Evolutionary conservation across 2,888 invertebrate species (phyloP), one percentile per base, ranked within the genome.

Genomic region (Drosophila mettleri): DNA sequence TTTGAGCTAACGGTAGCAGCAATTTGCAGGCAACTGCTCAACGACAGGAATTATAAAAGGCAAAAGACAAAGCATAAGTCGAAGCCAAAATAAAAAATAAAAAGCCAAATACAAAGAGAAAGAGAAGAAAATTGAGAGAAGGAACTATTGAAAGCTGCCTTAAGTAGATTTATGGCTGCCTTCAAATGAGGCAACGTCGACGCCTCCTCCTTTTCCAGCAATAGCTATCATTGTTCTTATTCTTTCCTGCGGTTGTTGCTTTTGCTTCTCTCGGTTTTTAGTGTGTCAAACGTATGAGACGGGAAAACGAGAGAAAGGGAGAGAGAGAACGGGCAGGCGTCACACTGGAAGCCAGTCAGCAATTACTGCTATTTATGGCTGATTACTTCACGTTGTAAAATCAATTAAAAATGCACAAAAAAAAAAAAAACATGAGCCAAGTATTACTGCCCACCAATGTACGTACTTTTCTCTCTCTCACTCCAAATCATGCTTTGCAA

Each of bases 341-440:
- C 48, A 55, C 69, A 39, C 31, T 64, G 57, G 33, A 63, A 72
- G 72, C 61, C 69, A 54, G 70, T 53, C 65, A 57, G 88, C 84
- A 85, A 85, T 85, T 85, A 88, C 81, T 72, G 85, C 86, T 88
- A 88, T 85, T 83, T 83, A 76, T 77, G 84, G 75, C 72, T 80
- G 84, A 88, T 85, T 85, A 88, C 84, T 88, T 85, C 84, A 88
- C 79, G 88, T 86, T 83, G 83, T 82, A 73, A 78, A 84, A 86
- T 84, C 88, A 84, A 84, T 88, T 88, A 86, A 84, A 84, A 84
- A 84, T 84, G 63, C 83, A 84, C 86, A 58, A 74, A 82, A 58
- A 71, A 80, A 86, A 81, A 63, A 71, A 82, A 58, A 70, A 82
- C 81, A 80, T 57, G 29, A 74, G 39, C 51, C 53, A 62, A 75